Evolutionary conservation across 2,113 vertebrate genomes (phyloP), one percentile per base, ranked within the genome.

Genomic region (Siphamia tubifer): DNA sequence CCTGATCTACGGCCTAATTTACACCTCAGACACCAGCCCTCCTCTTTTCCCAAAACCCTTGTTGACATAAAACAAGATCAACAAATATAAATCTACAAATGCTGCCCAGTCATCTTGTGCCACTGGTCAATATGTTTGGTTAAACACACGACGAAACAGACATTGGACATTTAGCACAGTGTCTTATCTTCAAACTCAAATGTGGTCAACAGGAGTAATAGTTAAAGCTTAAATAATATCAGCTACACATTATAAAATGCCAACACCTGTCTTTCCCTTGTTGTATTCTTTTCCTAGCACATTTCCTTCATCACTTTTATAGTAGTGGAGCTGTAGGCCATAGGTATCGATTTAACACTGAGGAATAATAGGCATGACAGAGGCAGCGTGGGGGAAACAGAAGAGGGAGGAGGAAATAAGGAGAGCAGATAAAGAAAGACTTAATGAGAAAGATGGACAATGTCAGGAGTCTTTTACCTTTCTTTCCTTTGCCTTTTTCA

Each of bases 1-100:
- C 65, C 66, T 81, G 67, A 81, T 76, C 60, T 68, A 85, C 54
- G 47, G 51, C 68, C 60, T 68, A 73, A 83, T 84, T 78, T 73
- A 84, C 74, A 78, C 75, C 72, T 76, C 64, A 52, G 55, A 79
- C 60, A 54, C 44, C 7, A 0, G 23, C 51, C 62, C 51, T 45
- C 19, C 57, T 63, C 58, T 54, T 23, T 69, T n/a, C 57, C 66
- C 13, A 11, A 75, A 79, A 56, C 40, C 45, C 39, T 66, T 39
- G 38, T 55, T 72, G 61, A 81, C 68, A 72, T 49, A 56, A 75
- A 81, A 63, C 39, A 53, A 38, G 45, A 67, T 42, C 68, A 39
- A 53, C 20, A 71, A 47, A 60, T 17, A 58, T 79, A 79, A 86
- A 79, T 85, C 65, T 28, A 60, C 57, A 47, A 69, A 49, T n/a